Base-by-base conservation (phyloP, 2,113 vertebrate genomes). In the Poeciliopsis retropinna region DNA sequence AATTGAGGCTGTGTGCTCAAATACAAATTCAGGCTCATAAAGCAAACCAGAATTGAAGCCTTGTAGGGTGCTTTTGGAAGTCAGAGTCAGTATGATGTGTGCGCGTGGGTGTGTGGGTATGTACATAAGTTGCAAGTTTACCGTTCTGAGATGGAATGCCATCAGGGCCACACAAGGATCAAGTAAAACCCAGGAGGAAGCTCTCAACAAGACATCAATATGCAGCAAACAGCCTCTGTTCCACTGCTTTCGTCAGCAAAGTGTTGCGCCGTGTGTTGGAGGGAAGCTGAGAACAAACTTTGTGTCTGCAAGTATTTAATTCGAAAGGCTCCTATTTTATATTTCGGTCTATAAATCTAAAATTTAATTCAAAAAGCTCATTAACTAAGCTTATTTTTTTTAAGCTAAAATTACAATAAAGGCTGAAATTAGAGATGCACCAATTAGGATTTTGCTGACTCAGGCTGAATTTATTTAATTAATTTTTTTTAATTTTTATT, bases 161-260 rank as follows among this genome's bases (percentile, higher is more conserved):
- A 89, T 83, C 83, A 83, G 76, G 61, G 74, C 75, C 41, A 68
- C 80, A 73, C 60, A 51, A 29, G 84, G 88, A 89, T 90, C 88
- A 89, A 88, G 80, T 83, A 87, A 88, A 91, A 84, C 88, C 85
- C 85, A 88, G 88, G 60, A 68, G 87, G 87, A 73, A 85, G 85
- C 84, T 82, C 76, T 90, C 79, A 82, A 84, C 87, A 74, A 68
- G 79, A 71, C 80, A 91, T 92, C 83, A 85, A 73, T 84, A 90
- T 92, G 88, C 91, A 86, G 32, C 88, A 54, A 77, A 85, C 85
- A 85, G 67, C 77, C 64, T 66, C 67, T 22, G 66, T 54, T 67
- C 51, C 41, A 65, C 62, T 73, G 70, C 82, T 87, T 86, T 86
- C 85, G 77, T 88, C 86, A 85, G 82, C 73, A 61, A 39, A 70